Conservation (phyloP, 64 coral and sea anemone species). For the Porites lutea region DNA sequence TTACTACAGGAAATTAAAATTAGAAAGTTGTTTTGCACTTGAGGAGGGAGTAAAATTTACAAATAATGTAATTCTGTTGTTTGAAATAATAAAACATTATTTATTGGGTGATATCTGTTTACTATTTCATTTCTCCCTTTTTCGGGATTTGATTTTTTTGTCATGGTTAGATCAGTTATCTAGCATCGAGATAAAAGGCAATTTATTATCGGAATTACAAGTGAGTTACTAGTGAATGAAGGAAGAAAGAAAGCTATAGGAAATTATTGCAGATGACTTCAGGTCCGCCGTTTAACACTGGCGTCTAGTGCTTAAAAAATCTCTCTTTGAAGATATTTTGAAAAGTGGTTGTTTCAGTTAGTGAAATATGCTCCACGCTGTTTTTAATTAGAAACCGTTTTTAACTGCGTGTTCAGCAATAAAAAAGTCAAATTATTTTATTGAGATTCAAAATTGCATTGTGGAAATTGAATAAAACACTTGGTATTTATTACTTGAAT, state of each 20-base stretch:
- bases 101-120: not conserved
- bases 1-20: slow-evolving; percentile 33
- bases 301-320: not conserved
- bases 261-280: too few relatives aligned
- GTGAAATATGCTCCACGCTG: not conserved
- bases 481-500: not conserved
- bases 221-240: too few relatives aligned
- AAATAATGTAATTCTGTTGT: slow-evolving; percentile 34
- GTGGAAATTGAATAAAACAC: slow-evolving; percentile 13
- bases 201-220: too few relatives aligned
- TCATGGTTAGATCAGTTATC: too few relatives aligned
- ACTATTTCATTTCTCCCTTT: not conserved
- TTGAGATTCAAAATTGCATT: not conserved
- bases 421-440: slow-evolving; percentile 17
- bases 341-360: not conserved
- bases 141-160: not conserved
- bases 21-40: slow-evolving; percentile 10
- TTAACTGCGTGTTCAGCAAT: not conserved
- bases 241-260: too few relatives aligned
- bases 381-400: not conserved
- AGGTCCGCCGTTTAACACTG: too few relatives aligned
- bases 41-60: slow-evolving; percentile 46
- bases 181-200: too few relatives aligned
- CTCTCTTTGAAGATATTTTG: not conserved
- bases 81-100: not conserved